Evolutionary conservation across 1,140 invertebrate species (phyloP).

Genomic region (Pararge aegeria): DNA sequence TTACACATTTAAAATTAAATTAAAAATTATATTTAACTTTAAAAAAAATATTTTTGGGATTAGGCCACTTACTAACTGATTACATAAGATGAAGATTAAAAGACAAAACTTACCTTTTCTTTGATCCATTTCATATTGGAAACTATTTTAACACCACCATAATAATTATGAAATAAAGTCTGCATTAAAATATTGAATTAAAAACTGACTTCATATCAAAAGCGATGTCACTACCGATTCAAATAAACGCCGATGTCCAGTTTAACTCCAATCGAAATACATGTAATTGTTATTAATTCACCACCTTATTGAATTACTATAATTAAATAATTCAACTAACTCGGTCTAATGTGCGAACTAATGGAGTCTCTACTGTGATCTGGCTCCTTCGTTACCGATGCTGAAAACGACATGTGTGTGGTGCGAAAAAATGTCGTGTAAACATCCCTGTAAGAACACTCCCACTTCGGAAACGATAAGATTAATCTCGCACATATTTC

Average conservation of each 20-base stretch:
- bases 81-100: neutral
- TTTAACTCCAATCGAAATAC: constrained; percentile 52
- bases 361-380: constrained; percentile 71
- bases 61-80: neutral
- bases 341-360: constrained; percentile 76
- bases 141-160: neutral
- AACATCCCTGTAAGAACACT: constrained; percentile 47
- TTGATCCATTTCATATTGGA: constrained; percentile 50
- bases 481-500: constrained; percentile 11
- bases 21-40: too few relatives aligned
- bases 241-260: constrained; percentile 44
- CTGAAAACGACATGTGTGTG: constrained; percentile 58
- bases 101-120: constrained; percentile 56
- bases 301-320: constrained; percentile 75
- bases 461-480: constrained; percentile 29
- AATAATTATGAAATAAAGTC: neutral
- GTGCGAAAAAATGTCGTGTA: constrained; percentile 52
- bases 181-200: neutral
- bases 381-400: constrained; percentile 55
- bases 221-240: constrained; percentile 39
- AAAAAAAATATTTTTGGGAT: neutral
- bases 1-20: too few relatives aligned
- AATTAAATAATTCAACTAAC: constrained; percentile 78
- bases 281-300: constrained; percentile 76
- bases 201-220: constrained; percentile 27